Evolutionary conservation across 2,797 vertebrate genomes (phyloP), one percentile per base, ranked within the genome.

Genomic region (Molothrus ater): DNA sequence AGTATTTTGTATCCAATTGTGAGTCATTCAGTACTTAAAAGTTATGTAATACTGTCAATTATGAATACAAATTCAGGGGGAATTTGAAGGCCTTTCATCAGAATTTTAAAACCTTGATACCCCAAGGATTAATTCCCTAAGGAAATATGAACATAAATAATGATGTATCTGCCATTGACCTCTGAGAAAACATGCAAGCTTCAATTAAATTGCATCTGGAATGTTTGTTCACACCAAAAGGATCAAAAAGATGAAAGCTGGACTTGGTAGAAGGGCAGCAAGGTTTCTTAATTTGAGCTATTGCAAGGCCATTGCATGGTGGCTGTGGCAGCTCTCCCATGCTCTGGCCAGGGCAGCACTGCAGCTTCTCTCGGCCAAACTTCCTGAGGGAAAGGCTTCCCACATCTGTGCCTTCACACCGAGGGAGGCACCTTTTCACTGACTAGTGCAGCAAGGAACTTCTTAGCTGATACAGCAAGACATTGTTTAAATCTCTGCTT

Each of bases 11-110:
- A 86, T 76, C 48, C 66, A 72, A 1, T 57, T 88, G 56, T 90
- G 85, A 90, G 59, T 83, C 66, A 92, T 81, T 80, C 29, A 4
- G 53, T 93, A 84, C 60, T 94, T 95, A 38, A 86, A 87, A 88
- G 64, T 92, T 92, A 88, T 34, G 29, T 88, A 93, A 96, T 50
- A 19, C 66, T 60, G 71, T 56, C 51, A 72, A 32, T 75, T 94
- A 76, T 3, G 4, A 79, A 71, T 66, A 92, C 34, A 95, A 96
- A 92, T 92, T 56, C 40, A 86, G 32, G 20, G 11, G 13, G 42
- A 92, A 70, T 90, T 93, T 90, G 48, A 70, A 91, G 59, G 71
- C 50, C 34, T 92, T 90, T 95, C 15, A 31, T 68, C 25, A 72
- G n/a, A 78, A 53, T 79, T 84, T 86, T 56, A 81, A 92, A 90